Base-by-base conservation (phyloP, 2,888 invertebrate species). In the Dorcus parallelipipedus region DNA sequence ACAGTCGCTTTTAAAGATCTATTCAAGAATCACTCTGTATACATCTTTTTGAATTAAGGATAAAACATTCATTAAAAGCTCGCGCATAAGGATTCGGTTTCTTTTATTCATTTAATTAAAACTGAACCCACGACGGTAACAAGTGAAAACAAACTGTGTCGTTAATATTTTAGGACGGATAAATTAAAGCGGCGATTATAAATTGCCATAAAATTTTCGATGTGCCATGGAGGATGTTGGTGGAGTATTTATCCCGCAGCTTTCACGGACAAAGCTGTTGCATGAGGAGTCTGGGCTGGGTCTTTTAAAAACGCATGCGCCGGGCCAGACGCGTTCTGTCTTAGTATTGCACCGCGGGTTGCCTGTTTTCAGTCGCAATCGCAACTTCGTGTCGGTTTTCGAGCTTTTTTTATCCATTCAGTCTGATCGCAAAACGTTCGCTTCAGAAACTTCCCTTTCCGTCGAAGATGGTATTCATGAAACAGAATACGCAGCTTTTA, bases 271-370 rank as follows among this genome's bases (percentile, higher is more conserved):
- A 23, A 45, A 45, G 45, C 45, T 45, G 45, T 45, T 45, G 45
- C 45, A 45, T 23, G 45, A 45, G 45, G 45, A 45, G 45, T 45
- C 45, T 45, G 45, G 45, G 45, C 45, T 45, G 45, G 45, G 45
- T 45, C 45, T 45, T 45, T 45, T 45, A 45, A 45, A 45, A 45
- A 45, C 45, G 45, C 45, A 45, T 45, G 45, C 45, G 45, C 45
- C 45, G 14, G 6, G 10, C 42, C 45, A 23, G 9, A 45, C 45
- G 17, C 45, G 45, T 45, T 45, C 14, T 10, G 45, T 45, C 45
- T 45, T 45, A 45, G 23, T 23, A 23, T 45, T 45, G 45, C 45
- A 45, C n/a, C 9, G 45, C 45, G 20, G 45, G 45, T 45, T 45
- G 45, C 45, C 45, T 45, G 45, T 45, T 45, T 45, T 45, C 45